These are phyloP conservation scores for Epistrophella euchroma DNA, from an alignment of 2,888 invertebrate species.

Conservation along the genomic window DNA sequence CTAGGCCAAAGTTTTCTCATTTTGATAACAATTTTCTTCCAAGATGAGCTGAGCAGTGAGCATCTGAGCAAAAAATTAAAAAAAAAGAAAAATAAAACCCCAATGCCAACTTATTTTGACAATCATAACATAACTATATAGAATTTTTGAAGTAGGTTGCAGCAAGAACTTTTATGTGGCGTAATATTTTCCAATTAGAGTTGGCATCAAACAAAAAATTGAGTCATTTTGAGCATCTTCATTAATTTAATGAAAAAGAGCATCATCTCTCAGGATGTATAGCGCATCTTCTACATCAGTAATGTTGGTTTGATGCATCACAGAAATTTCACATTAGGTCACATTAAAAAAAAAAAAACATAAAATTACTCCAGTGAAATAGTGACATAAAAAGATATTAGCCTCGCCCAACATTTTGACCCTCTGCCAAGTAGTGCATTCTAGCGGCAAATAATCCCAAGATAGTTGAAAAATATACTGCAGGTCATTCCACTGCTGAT, in stretches of 20 bases:
- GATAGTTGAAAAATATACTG: not conserved
- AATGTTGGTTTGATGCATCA: conserved; percentile 20
- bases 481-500: conserved; percentile 54
- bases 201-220: conserved; percentile 10
- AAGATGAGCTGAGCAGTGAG: not conserved
- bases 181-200: conserved; percentile 45
- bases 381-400: conserved; percentile 26
- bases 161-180: conserved; percentile 12
- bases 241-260: conserved; percentile 47
- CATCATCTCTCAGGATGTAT: not conserved
- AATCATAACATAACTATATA: conserved; percentile 42
- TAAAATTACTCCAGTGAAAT: conserved; percentile 15
- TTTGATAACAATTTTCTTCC: conserved; percentile 58
- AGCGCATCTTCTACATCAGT: not conserved
- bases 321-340: conserved; percentile 1
- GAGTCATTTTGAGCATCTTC: conserved; percentile 27
- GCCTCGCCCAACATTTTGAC: conserved; percentile 33
- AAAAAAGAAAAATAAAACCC: conserved; percentile 4
- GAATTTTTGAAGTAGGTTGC: conserved; percentile 28
- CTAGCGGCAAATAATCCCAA: conserved; percentile 32
- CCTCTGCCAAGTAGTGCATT: conserved; percentile 42
- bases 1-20: conserved; percentile 74
- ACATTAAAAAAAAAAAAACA: not conserved
- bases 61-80: not conserved
- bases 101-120: conserved; percentile 49